Evolutionary conservation across 2,797 vertebrate species (phyloP).

Genomic region (Eurystomus glaucurus): DNA sequence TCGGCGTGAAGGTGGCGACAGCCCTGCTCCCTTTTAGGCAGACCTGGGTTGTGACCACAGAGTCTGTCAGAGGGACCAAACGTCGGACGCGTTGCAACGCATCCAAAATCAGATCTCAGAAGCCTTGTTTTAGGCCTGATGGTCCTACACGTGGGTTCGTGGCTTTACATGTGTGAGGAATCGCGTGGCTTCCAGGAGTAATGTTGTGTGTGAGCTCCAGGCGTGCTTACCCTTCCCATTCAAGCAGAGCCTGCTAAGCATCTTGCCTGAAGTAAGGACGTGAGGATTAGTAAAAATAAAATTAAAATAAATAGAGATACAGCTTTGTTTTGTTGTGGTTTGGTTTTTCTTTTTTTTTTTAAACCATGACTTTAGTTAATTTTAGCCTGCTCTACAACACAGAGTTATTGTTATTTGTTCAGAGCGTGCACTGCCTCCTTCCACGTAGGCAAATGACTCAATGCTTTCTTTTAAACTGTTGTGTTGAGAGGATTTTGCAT

Average conservation of each 20-base stretch:
- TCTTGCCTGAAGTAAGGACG: background rate
- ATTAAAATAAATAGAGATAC: background rate
- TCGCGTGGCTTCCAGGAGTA: background rate
- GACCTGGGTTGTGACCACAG: background rate
- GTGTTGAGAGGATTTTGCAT: conserved; percentile 51
- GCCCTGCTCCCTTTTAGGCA: background rate
- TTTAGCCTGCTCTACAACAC: conserved; percentile 58
- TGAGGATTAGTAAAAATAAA: background rate
- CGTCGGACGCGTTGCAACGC: accelerated
- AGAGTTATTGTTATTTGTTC: conserved; percentile 64
- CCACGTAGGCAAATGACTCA: conserved; percentile 61
- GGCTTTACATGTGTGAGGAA: accelerated
- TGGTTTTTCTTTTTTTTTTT: background rate
- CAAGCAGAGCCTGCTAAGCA: background rate
- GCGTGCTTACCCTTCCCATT: background rate
- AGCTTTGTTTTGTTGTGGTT: background rate
- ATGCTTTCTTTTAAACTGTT: conserved; percentile 63
- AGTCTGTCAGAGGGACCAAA: background rate
- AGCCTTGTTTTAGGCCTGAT: accelerated
- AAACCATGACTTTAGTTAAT: conserved; percentile 23
- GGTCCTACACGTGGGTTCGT: accelerated
- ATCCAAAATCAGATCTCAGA: background rate
- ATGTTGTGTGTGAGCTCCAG: background rate
- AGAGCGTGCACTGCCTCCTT: conserved; percentile 11
- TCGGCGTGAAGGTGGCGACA: background rate